Evolutionary conservation across 2,888 invertebrate genomes (phyloP).

Genomic region (Nephrocerus scutellatus): DNA sequence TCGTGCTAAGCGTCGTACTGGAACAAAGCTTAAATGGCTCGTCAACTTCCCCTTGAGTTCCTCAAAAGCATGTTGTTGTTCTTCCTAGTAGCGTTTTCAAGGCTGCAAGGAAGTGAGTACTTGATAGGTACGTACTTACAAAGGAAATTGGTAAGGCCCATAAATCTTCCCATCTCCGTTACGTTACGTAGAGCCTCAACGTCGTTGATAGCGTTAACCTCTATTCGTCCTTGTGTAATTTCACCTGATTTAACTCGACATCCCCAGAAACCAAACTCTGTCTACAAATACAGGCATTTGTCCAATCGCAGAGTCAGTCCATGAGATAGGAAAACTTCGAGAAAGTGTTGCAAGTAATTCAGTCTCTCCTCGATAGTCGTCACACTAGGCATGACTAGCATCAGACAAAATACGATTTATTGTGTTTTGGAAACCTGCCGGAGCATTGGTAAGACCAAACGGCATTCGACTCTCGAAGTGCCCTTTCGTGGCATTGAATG

Average conservation of each 20-base stretch:
- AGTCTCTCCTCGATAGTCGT: conserved; percentile 9
- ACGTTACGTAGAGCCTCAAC: background rate
- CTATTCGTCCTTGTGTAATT: conserved; percentile 1
- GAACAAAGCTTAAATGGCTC: conserved; percentile 6
- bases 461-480: conserved; percentile 10
- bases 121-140: conserved; percentile 3
- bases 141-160: conserved; percentile 7
- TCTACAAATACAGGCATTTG: conserved; percentile 6
- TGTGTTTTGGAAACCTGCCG: conserved; percentile 14
- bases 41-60: conserved; percentile 4
- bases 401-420: conserved; percentile 7
- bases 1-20: conserved; percentile 7
- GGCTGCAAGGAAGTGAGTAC: background rate
- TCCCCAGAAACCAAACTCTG: conserved; percentile 6
- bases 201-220: background rate
- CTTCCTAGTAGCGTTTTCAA: no score
- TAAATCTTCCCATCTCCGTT: conserved; percentile 3
- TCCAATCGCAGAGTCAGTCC: conserved; percentile 3
- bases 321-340: background rate
- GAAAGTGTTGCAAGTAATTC: background rate
- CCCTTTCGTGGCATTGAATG: conserved; percentile 3
- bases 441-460: conserved; percentile 14
- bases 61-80: conserved; percentile 7
- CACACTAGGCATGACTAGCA: conserved; percentile 3
- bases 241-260: conserved; percentile 10